Base-by-base conservation (phyloP, 2,113 vertebrate genomes). In the Hippoglossus stenolepis region DNA sequence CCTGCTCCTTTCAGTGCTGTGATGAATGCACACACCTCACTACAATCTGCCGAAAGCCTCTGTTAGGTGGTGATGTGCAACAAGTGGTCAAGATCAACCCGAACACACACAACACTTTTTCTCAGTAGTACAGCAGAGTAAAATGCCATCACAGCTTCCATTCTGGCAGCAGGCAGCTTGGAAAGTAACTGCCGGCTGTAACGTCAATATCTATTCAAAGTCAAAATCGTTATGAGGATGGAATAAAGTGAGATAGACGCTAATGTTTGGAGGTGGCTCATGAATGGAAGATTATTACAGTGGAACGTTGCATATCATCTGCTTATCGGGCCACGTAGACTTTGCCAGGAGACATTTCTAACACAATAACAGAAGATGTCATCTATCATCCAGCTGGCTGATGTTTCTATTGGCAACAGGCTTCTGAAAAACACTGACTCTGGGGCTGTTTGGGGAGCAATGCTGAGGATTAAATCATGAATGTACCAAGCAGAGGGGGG, bases 81-180 rank as follows among this genome's bases (percentile, higher is more conserved):
- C n/a, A 61, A 57, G 49, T 35, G 51, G 65, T 79, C 63, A 58
- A 49, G 38, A 65, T 65, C 24, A 74, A 24, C 43, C 40, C 15
- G 70, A 75, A 73, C 58, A 71, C 58, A 69, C 43, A 68, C 9
- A 87, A 47, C 6, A 7, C 17, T 45, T 73, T 70, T 13, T 70
- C 61, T 60, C 35, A 43, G 43, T 62, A 14, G 14, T 35, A 26
- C 0, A 3, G 49, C 3, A 17, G 24, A 23, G 4, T 26, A 51
- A 49, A 26, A 65, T 28, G 11, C 28, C 2, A 45, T 54, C 15
- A 53, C 23, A 6, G 45, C 45, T 58, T 77, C 20, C 23, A 59
- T 63, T 49, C 43, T 62, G 57, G 21, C 61, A 60, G 71, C 59
- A 65, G 54, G 51, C 21, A 18, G 15, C 28, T 68, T 38, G 40